Evolutionary conservation across 2,113 vertebrate species (phyloP).

Genomic region (Pseudois nayaur): DNA sequence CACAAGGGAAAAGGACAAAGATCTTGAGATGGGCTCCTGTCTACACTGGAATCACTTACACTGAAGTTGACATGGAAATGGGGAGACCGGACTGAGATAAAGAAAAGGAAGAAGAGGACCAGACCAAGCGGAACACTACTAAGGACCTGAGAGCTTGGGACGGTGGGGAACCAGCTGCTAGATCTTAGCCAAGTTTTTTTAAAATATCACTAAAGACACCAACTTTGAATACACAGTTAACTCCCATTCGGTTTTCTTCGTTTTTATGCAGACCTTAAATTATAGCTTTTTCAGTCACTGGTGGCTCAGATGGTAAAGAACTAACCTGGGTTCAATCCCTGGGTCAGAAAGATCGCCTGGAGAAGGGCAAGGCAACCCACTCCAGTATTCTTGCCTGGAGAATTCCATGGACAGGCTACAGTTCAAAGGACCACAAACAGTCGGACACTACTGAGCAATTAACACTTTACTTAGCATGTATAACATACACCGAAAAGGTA

Average conservation of each 20-base stretch:
- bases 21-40: not conserved
- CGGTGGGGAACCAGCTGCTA: not conserved
- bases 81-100: not conserved
- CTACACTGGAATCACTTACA: not conserved
- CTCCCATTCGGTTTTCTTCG: not conserved
- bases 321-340: not conserved
- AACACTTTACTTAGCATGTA: not conserved
- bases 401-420: not conserved
- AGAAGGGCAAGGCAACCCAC: not conserved
- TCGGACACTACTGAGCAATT: not conserved
- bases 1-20: not conserved
- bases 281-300: not conserved
- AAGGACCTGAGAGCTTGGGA: not conserved
- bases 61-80: not conserved
- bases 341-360: not conserved
- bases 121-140: not conserved
- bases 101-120: not conserved
- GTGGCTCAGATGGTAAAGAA: not conserved
- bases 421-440: not conserved
- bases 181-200: not conserved
- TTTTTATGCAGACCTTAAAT: not conserved
- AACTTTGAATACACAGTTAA: not conserved
- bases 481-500: not conserved
- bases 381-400: not conserved
- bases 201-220: not conserved